Conservation (phyloP, 2,888 invertebrate species). For the Germaria angustata region DNA sequence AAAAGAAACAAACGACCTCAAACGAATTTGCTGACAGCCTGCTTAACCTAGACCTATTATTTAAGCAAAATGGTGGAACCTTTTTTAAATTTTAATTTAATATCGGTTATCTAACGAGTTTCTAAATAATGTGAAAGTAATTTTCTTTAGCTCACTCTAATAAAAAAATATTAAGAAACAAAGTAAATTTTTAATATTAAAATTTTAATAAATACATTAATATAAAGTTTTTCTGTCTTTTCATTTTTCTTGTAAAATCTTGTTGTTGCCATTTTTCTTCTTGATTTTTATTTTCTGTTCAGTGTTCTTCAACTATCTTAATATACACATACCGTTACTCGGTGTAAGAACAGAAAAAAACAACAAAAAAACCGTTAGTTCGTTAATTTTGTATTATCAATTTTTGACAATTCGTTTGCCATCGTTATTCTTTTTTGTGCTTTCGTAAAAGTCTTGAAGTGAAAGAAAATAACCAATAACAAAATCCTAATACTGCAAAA, state of each 20-base stretch:
- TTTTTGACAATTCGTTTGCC: constrained; percentile 52
- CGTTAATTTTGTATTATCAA: constrained; percentile 47
- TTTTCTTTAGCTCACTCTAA: too few relatives aligned
- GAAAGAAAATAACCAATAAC: constrained; percentile 46
- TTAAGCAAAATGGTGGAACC: not conserved
- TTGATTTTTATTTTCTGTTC: constrained; percentile 4
- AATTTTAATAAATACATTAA: too few relatives aligned
- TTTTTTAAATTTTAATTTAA: too few relatives aligned
- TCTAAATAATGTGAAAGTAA: too few relatives aligned
- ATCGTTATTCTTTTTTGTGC: constrained; percentile 46
- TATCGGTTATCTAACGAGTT: too few relatives aligned
- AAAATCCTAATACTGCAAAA: constrained; percentile 40
- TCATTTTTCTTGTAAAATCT: not conserved
- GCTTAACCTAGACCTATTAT: not conserved
- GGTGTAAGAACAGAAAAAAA: constrained; percentile 2
- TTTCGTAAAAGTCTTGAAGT: constrained; percentile 31
- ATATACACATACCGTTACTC: constrained; percentile 59
- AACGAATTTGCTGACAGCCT: not conserved
- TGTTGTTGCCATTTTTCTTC: not conserved
- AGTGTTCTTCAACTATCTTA: constrained; percentile 7
- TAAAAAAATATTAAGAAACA: too few relatives aligned
- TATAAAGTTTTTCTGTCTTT: not conserved
- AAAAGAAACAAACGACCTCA: too few relatives aligned
- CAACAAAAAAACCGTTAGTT: constrained; percentile 51
- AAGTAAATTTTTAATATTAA: too few relatives aligned